Base-by-base conservation (phyloP, 1,140 invertebrate species). In the Globodera rostochiensis region DNA sequence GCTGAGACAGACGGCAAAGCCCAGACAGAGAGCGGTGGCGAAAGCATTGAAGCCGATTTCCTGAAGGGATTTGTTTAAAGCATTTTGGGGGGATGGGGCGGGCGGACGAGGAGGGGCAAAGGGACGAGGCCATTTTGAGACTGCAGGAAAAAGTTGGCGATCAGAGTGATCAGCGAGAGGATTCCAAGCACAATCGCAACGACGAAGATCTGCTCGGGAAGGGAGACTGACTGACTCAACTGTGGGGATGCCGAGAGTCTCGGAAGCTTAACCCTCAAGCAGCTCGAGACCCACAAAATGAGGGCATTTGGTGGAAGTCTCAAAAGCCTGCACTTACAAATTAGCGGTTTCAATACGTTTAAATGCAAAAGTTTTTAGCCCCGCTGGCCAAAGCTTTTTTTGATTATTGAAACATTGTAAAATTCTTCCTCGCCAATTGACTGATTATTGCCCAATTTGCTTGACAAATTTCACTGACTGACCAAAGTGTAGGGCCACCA, bases 141-240 rank as follows among this genome's bases (percentile, higher is more conserved):
- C 15, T 87, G 86, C 50, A 83, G 64, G 66, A 85, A 70, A 66
- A 85, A 86, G 47, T 83, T 80, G 25, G 81, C 45, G 70, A 85
- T 45, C 25, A 86, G 74, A 15, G 86, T 86, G 49, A 85, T 15
- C 25, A 87, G 21, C 19, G 84, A 80, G 21, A 87, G 19, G 49
- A 87, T 67, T 9, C 69, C 67, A 6, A 87, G 73, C 15, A 86
- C 50, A 50, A 86, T 85, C 19, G 81, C 69, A 70, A 53, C 73
- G 25, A 86, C 74, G 77, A 87, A 86, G 45, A 86, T 86, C 79
- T 78, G 66, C 46, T 7, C 53, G 49, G 69, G 25, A 6, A 64
- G 13, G 19, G 57, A 53, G 15, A 9, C 4, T 3, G 53, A 53
- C 9, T 53, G 15, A 70, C n/a, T 70, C 36, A 36, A 36, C 36